phyloP scores from a whole-genome alignment of 2,797 vertebrate genomes.

The Psittacula echo region DNA sequence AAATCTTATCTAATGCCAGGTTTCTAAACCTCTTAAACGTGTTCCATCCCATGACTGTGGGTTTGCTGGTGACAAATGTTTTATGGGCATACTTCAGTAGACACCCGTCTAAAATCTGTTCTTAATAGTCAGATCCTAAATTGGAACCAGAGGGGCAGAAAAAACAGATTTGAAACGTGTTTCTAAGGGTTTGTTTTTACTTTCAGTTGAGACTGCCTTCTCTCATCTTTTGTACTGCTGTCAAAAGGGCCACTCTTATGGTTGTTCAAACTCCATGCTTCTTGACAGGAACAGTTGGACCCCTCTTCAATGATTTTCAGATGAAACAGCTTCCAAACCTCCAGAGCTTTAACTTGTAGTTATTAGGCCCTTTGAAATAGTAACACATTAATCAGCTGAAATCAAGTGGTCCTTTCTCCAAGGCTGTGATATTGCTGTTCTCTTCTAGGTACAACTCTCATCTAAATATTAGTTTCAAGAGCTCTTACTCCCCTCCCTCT shows the following conservation, averaged over 20 bases:
- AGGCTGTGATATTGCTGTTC: slow-evolving; percentile 15
- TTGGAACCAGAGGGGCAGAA: slow-evolving; percentile 58
- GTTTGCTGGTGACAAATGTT: slow-evolving; percentile 61
- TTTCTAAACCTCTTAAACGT: slow-evolving; percentile 32
- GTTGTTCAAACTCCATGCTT: slow-evolving; percentile 69
- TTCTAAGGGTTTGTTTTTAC: slow-evolving; percentile 66
- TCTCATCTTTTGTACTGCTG: slow-evolving; percentile 67
- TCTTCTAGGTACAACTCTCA: slow-evolving; percentile 9
- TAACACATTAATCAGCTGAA: slow-evolving; percentile 64
- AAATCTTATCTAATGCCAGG: not conserved
- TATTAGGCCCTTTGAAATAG: slow-evolving; percentile 63
- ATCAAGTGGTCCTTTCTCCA: slow-evolving; percentile 44
- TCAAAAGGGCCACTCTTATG: slow-evolving; percentile 55
- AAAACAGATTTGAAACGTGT: slow-evolving; percentile 56
- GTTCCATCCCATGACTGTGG: slow-evolving; percentile 8
- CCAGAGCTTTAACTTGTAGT: slow-evolving; percentile 60
- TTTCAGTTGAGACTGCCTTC: slow-evolving; percentile 59
- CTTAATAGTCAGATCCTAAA: slow-evolving; percentile 67
- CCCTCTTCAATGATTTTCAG: slow-evolving; percentile 60
- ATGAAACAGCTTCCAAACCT: slow-evolving; percentile 49
- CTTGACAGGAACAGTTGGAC: slow-evolving; percentile 66
- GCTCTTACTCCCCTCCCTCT: not conserved
- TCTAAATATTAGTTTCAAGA: slow-evolving; percentile 39
- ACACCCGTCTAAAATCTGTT: slow-evolving; percentile 61
- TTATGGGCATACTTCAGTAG: slow-evolving; percentile 63